Conservation (phyloP, 1,140 invertebrate species). For the Uloborus diversus region DNA sequence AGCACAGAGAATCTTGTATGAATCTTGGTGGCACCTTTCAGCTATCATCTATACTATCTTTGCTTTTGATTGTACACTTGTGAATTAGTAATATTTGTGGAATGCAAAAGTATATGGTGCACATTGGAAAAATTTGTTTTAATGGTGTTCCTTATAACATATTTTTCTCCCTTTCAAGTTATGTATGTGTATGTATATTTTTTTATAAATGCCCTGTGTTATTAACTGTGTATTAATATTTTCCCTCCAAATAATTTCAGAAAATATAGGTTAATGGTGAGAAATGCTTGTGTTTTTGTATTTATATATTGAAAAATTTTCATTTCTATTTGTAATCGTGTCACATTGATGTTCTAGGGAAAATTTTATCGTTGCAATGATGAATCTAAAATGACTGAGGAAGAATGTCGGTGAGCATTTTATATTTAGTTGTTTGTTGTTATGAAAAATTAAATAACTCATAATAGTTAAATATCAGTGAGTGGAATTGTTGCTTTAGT, state of each 20-base stretch:
- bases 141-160: slow-evolving; percentile 10
- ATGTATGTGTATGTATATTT: too few relatives aligned
- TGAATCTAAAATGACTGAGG: slow-evolving; percentile 85
- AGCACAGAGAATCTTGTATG: slow-evolving; percentile 41
- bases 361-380: slow-evolving; percentile 90
- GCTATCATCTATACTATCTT: background rate
- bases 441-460: too few relatives aligned
- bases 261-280: too few relatives aligned
- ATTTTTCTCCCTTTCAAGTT: background rate
- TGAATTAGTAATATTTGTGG: slow-evolving; percentile 92
- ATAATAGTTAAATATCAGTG: too few relatives aligned
- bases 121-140: slow-evolving; percentile 87
- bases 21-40: slow-evolving; percentile 39
- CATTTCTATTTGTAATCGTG: too few relatives aligned
- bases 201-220: too few relatives aligned
- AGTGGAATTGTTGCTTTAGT: too few relatives aligned
- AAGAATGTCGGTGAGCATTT: slow-evolving; percentile 73
- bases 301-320: too few relatives aligned
- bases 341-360: slow-evolving; percentile 71
- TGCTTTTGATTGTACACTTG: slow-evolving; percentile 47
- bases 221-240: too few relatives aligned
- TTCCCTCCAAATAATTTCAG: too few relatives aligned
- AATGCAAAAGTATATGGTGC: slow-evolving; percentile 98
- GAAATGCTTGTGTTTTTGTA: too few relatives aligned
- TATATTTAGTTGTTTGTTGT: too few relatives aligned